Conservation (phyloP, 2,113 vertebrate genomes). For the Gymnobelideus leadbeateri region DNA sequence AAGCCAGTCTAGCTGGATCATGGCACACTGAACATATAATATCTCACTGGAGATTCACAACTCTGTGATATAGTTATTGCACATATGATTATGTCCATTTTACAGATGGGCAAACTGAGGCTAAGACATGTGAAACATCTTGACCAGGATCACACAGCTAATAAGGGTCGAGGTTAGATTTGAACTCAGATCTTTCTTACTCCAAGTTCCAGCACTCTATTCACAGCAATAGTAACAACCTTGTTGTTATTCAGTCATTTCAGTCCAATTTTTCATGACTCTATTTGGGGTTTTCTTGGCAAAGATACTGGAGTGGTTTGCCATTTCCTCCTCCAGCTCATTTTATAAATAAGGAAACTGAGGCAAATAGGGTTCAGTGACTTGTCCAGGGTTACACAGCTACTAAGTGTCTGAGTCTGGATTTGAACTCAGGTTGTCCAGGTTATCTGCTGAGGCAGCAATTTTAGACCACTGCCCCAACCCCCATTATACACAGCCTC, state of each 20-base stretch:
- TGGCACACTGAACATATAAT: no score
- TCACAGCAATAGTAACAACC: no score
- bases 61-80: no score
- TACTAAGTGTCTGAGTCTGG: neutral
- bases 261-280: neutral
- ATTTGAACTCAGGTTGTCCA: neutral
- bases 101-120: no score
- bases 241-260: no score
- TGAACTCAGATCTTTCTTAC: no score
- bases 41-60: no score
- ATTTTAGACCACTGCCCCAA: neutral
- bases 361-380: neutral
- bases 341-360: neutral
- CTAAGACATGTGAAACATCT: no score
- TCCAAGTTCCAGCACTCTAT: no score
- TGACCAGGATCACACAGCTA: no score
- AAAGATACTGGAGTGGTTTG: neutral
- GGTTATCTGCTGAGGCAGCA: neutral
- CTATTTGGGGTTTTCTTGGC: neutral
- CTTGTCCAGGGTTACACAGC: neutral
- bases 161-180: neutral
- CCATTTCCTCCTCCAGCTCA: neutral
- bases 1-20: no score
- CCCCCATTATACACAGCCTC: neutral
- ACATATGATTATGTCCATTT: no score